These are phyloP conservation scores for Peromyscus californicus DNA, from an alignment of 2,113 vertebrate species.

Conservation along the genomic window DNA sequence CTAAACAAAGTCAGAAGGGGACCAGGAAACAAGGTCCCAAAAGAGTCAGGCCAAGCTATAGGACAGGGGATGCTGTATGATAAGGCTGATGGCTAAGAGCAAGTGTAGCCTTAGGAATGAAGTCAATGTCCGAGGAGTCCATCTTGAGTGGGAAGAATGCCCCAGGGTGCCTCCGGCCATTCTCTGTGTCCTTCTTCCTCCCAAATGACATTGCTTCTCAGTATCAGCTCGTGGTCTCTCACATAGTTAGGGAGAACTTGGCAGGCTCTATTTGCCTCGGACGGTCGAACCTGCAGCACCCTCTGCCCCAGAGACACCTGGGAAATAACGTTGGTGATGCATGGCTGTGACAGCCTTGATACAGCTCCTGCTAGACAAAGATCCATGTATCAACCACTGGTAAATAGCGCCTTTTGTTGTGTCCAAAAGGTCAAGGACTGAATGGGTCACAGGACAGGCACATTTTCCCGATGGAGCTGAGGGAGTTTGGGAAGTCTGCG, in stretches of 20 bases:
- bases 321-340: not conserved
- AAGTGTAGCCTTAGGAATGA: not conserved
- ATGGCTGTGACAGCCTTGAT: not conserved
- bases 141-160: fast-evolving
- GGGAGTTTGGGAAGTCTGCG: not conserved
- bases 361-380: slow-evolving; percentile 16
- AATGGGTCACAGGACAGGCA: slow-evolving; percentile 44
- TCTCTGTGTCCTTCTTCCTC: too few species aligned
- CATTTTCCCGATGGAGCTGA: not conserved
- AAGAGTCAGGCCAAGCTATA: not conserved
- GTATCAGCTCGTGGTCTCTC: not conserved
- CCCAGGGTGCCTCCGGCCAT: not conserved
- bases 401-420: slow-evolving; percentile 71
- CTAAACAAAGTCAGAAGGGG: not conserved
- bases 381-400: not conserved
- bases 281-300: fast-evolving
- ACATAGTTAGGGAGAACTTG: not conserved
- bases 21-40: not conserved
- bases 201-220: not conserved
- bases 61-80: fast-evolving
- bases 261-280: not conserved
- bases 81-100: fast-evolving
- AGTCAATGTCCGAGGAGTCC: fast-evolving
- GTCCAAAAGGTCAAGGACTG: slow-evolving; percentile 66
- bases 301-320: not conserved